Evolutionary conservation across 2,113 vertebrate species (phyloP), one percentile per base, ranked within the genome.

Genomic region (Pitta sordida): DNA sequence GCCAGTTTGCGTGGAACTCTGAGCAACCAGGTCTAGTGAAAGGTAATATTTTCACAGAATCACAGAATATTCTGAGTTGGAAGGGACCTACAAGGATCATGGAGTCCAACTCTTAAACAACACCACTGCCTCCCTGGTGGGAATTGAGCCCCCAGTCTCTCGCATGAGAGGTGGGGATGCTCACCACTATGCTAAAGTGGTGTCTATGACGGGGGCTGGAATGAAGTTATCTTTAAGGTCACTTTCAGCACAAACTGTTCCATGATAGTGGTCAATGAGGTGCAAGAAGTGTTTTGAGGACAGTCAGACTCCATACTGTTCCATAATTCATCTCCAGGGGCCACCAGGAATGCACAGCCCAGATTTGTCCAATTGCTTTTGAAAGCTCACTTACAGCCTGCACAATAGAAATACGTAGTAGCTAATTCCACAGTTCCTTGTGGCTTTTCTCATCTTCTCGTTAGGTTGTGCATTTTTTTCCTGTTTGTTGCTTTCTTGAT

Each of bases 291-390:
- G n/a, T 32, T 41, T 8, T 88, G 53, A 79, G 75, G 29, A 17
- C n/a, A 75, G 18, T 39, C 49, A 48, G 27, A 27, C 53, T n/a
- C 41, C 3, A 32, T 0, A 0, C 6, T 64, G 30, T 46, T 32
- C 59, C 26, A 1, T 37, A 75, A 14, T 26, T 30, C 0, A 0
- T 59, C 90, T 63, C 67, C 34, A 48, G 49, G 19, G 60, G 53
- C 79, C 52, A 27, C 13, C 17, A 37, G 48, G 19, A 10, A 44
- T 4, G 0, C 7, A 30, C 0, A 0, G 52, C 15, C 3, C 5
- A 3, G 24, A 7, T 24, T 65, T 60, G 17, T 48, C 18, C 60
- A 36, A 13, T 49, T 6, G 0, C 27, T n/a, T 52, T 10, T 58
- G n/a, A 59, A 39, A 75, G 10, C 23, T 81, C 12, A 0, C 10